Base-by-base conservation (phyloP, 2,113 vertebrate genomes). In the Mola mola region DNA sequence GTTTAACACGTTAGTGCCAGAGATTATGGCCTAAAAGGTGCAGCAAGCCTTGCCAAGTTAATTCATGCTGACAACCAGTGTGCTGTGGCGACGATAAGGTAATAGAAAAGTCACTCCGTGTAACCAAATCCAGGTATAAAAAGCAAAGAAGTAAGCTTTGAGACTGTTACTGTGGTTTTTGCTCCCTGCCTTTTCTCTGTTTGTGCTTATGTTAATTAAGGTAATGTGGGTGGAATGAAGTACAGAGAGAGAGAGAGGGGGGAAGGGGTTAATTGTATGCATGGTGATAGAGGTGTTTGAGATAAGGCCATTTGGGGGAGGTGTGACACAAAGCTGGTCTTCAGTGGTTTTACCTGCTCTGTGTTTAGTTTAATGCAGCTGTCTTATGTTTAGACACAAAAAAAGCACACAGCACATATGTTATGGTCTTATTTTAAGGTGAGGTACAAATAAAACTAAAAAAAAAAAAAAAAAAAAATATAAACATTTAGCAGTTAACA, bases 141-240 rank as follows among this genome's bases (percentile, higher is more conserved):
- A n/a, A 8, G 3, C 9, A 26, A 15, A 46, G 58, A 28, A 53
- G 58, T 44, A 29, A 62, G 52, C 40, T 63, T 13, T 57, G 46
- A 42, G 42, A 42, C 31, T 13, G n/a, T n/a, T n/a, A n/a, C n/a
- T n/a, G n/a, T 55, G 53, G 46, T 48, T 75, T n/a, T 72, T 75
- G 12, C 62, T 71, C 25, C 19, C 41, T 20, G 20, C 51, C 53
- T 51, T 50, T 43, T 50, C 28, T 74, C 49, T 25, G 38, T 80
- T 88, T 90, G 89, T 90, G 78, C 52, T 66, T 17, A 83, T 90
- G 89, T 40, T 82, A 88, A 88, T 78, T 42, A 26, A 28, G 52
- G 37, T 49, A 79, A 58, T 78, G 58, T 53, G 41, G 71, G 36
- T 25, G 55, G 71, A 8, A 29, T 56, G 28, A 19, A 34, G 44